phyloP scores from a whole-genome alignment of 1,140 invertebrate species.

The Marisa cornuarietis region DNA sequence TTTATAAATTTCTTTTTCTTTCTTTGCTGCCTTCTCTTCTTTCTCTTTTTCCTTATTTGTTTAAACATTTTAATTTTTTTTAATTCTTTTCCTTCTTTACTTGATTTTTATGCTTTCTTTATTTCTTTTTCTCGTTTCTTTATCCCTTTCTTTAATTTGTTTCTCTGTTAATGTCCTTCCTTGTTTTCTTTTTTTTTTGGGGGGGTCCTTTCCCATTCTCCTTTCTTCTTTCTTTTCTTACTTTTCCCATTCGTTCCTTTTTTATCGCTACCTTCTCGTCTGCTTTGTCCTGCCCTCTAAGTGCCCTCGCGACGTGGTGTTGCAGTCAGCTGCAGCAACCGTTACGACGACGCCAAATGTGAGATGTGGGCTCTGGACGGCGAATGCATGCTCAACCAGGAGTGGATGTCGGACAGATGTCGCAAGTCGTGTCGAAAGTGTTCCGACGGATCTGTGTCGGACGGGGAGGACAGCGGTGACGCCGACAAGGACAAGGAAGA shows the following conservation, averaged over 20 bases:
- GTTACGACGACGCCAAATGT: slow-evolving; percentile 36
- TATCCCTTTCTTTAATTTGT: neutral
- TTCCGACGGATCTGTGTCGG: slow-evolving; percentile 5
- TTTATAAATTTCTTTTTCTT: neutral
- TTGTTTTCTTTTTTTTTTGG: neutral
- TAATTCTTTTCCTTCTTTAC: neutral
- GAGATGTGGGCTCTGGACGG: slow-evolving; percentile 41
- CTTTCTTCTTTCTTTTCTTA: neutral
- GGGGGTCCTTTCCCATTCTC: neutral
- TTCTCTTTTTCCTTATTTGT: neutral
- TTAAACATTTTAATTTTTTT: neutral
- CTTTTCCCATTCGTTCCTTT: neutral
- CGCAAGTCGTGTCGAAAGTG: slow-evolving; percentile 47
- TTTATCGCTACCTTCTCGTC: neutral
- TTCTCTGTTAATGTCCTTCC: neutral
- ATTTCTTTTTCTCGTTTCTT: neutral
- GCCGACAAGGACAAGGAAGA: slow-evolving; percentile 24
- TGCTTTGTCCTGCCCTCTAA: too few species aligned
- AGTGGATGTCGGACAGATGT: slow-evolving; percentile 53
- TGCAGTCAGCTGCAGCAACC: slow-evolving; percentile 35
- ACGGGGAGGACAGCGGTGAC: slow-evolving; percentile 24
- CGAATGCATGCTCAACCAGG: slow-evolving; percentile 43
- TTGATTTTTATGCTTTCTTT: neutral
- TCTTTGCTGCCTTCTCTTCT: neutral
- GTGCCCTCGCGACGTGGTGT: neutral